These are phyloP conservation scores for Sympetrum striolatum DNA, from an alignment of 2,888 invertebrate genomes.

Conservation along the genomic window DNA sequence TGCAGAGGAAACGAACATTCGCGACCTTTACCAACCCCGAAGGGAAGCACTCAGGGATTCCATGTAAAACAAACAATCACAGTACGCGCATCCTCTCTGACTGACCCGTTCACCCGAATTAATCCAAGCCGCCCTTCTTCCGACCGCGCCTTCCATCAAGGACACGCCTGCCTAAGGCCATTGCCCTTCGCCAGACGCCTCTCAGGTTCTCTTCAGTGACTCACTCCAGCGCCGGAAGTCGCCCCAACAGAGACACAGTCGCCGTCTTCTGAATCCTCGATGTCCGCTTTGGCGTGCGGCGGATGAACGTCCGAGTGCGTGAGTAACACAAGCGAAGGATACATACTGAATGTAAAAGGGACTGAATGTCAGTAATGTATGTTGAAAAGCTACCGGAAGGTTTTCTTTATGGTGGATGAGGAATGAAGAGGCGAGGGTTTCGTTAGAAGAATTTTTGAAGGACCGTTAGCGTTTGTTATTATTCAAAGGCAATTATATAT, in stretches of 20 bases:
- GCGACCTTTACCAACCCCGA: not conserved
- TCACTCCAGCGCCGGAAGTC: constrained; percentile 21
- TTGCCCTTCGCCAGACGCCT: not conserved
- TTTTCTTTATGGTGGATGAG: not conserved
- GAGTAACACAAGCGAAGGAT: not conserved
- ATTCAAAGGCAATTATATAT: no score
- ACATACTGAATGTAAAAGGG: not conserved
- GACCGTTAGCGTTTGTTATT: not conserved
- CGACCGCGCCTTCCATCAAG: not conserved
- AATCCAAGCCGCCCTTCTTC: not conserved
- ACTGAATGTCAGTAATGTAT: not conserved
- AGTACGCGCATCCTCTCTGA: not conserved
- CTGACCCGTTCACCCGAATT: not conserved
- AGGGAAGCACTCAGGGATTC: not conserved
- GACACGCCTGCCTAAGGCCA: constrained; percentile 7
- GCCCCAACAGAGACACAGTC: not conserved
- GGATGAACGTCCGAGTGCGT: not conserved
- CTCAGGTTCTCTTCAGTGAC: not conserved
- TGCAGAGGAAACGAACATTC: not conserved
- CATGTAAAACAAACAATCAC: not conserved
- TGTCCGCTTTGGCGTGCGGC: not conserved
- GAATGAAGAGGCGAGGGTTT: not conserved
- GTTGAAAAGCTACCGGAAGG: not conserved
- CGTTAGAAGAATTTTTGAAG: not conserved
- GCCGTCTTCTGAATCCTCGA: not conserved